Percentiles rank a stretch among this genome's conserved stretches.
Evolutionary conservation across 35 echinoderm and acorn worm species (phyloP).

Genomic region (Antedon bifida): DNA sequence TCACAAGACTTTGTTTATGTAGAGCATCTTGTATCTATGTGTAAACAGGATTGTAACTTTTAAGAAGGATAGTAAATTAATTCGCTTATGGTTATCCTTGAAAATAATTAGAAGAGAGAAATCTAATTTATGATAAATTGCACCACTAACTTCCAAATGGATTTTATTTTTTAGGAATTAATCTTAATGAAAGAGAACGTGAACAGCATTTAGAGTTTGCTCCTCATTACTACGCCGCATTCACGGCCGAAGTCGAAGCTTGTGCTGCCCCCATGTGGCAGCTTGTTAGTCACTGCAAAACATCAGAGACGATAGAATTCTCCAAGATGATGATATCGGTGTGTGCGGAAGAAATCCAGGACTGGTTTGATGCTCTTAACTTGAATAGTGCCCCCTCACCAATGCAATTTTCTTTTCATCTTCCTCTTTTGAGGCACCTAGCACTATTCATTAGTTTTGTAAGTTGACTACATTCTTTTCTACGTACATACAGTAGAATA

Average conservation of each 20-base stretch:
- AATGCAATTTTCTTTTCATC: conserved; percentile 77
- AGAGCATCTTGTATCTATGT: no score
- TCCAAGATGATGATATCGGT: conserved; percentile 38
- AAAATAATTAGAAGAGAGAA: no score
- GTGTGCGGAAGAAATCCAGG: conserved; percentile 25
- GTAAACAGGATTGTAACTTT: no score
- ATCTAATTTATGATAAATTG: no score
- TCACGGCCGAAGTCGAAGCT: conserved; percentile 73
- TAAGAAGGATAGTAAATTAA: no score
- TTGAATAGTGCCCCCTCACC: conserved; percentile 35
- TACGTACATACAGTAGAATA: no score
- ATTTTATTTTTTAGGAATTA: conserved; percentile 48
- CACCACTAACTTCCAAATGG: no score
- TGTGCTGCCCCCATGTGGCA: conserved; percentile 99
- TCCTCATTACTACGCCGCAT: conserved; percentile 68
- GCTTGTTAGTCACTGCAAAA: conserved; percentile 63
- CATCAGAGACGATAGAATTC: conserved; percentile 28
- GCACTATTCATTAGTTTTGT: conserved; percentile 66
- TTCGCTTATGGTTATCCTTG: no score
- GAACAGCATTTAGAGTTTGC: conserved; percentile 82
- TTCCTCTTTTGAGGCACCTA: conserved; percentile 69
- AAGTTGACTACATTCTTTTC: no score
- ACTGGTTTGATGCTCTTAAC: conserved; percentile 61
- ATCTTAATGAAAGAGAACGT: conserved; percentile 71
- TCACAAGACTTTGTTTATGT: no score